Evolutionary conservation across 2,113 vertebrate genomes (phyloP).

Genomic region (Phyllopteryx taeniolatus): DNA sequence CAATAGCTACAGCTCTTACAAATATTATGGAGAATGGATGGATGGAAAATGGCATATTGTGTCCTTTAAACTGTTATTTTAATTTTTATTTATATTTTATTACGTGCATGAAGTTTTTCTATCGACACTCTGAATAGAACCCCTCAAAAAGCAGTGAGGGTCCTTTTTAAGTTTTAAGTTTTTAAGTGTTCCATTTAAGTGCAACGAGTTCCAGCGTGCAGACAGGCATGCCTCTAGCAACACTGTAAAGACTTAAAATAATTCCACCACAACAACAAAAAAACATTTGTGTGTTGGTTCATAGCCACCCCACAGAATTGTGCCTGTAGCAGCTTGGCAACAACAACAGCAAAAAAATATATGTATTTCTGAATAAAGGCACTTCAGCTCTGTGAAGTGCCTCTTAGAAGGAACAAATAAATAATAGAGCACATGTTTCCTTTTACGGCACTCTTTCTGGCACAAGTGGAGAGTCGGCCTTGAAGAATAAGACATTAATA

Average conservation of each 20-base stretch:
- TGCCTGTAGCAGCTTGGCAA: constrained; percentile 39
- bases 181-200: constrained; percentile 46
- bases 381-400: constrained; percentile 43
- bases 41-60: too few species aligned
- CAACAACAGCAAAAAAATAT: constrained; percentile 7
- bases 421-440: constrained; percentile 25
- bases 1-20: too few species aligned
- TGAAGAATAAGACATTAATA: constrained; percentile 9
- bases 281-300: constrained; percentile 53
- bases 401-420: constrained; percentile 43
- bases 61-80: too few species aligned
- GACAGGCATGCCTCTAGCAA: constrained; percentile 52
- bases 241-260: constrained; percentile 63
- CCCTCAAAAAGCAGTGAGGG: background rate
- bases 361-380: constrained; percentile 49
- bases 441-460: constrained; percentile 33
- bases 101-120: too few species aligned
- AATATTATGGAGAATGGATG: too few species aligned
- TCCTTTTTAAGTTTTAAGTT: background rate
- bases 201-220: constrained; percentile 41
- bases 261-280: constrained; percentile 52
- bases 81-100: too few species aligned
- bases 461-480: constrained; percentile 14
- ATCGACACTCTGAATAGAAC: too few species aligned
- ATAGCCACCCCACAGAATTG: constrained; percentile 39